Evolutionary conservation across 2,888 invertebrate species (phyloP), one percentile per base, ranked within the genome.

Genomic region (Steinernema hermaphroditum): DNA sequence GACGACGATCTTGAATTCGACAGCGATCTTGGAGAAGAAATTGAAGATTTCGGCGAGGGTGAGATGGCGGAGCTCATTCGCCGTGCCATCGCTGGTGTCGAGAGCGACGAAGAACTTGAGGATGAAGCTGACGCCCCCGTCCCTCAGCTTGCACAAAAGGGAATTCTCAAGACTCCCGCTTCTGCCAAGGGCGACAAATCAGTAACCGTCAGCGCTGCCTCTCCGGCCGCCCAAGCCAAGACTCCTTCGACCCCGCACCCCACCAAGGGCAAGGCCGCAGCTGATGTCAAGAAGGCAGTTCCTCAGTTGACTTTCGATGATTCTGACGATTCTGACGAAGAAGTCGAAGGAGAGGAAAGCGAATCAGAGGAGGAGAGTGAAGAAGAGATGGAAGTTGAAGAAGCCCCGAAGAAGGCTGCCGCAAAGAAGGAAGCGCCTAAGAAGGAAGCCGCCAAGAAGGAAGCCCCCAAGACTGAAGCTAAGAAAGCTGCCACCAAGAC

Each of bases 91-190:
- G 62, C 62, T 29, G 62, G 62, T 14, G 32, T 62, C 34, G 62
- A 62, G 62, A 62, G 62, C 34, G 62, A 62, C 62, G 62, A 62
- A 62, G 62, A 62, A 32, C 34, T 62, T 16, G 62, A 62, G 14
- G 29, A 29, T 27, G 62, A 62, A 62, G 62, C 16, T 16, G 62
- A 62, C 1, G 62, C 62, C 16, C 62, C 62, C 19, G 62, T 62
- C 19, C 62, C 62, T 9, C 24, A 62, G 62, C 12, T 62, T 9
- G 29, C 29, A 4, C 46, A 46, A n/a, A 46, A 46, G 22, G 46
- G 46, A 46, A 46, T 46, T 19, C 22, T 46, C n/a, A 46, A 46
- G 22, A 46, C 46, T 16, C 46, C 46, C 22, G 46, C 46, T 16
- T 46, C 46, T 19, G 46, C 46, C 22, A 46, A 46, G 46, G 46